Base-by-base conservation (phyloP, 2,888 invertebrate genomes). In the Maniola hyperantus region DNA sequence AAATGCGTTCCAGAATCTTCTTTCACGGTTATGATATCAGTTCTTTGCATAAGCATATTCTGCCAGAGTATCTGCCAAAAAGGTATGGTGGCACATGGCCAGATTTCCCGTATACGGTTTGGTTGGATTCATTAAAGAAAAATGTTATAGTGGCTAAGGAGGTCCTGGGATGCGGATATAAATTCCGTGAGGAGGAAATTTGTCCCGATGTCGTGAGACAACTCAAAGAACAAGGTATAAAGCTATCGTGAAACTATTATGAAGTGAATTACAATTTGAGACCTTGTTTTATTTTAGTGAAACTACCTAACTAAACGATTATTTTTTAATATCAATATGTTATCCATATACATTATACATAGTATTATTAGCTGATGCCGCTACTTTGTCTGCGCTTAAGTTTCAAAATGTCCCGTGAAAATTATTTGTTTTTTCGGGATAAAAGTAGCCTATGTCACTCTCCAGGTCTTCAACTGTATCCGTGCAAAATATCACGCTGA, bases 1-100 rank as follows among this genome's bases (percentile, higher is more conserved):
- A 91, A 39, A 97, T 96, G 96, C 93, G 93, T 11, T 93, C 95
- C 20, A 91, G 88, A 78, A 93, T 95, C 69, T 93, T 87, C 82
- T 95, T 96, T 84, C 97, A 97, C 81, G 96, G 97, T 0, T 91
- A 93, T 59, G 94, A 97, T 80, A 89, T 94, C 90, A 91, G 93
- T 33, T 96, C 96, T 0, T 89, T 97, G 0, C 97, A 97, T 78
- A 93, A 95, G 70, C 95, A 96, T 79, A 94, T 97, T 13, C 87
- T 92, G 48, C 95, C 96, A 0, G 94, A 95, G 54, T 93, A 94
- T 82, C 88, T 97, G 50, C 97, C 97, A 0, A 94, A 95, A 79
- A 91, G 93, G 62, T 96, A 96, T 75, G 95, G 95, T 0, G 96
- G 96, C 0, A 79, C 92, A 10, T 94, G 96, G 83, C 95, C 95